Base-by-base conservation (phyloP, 2,888 invertebrate genomes). In the Tipula confusa region DNA sequence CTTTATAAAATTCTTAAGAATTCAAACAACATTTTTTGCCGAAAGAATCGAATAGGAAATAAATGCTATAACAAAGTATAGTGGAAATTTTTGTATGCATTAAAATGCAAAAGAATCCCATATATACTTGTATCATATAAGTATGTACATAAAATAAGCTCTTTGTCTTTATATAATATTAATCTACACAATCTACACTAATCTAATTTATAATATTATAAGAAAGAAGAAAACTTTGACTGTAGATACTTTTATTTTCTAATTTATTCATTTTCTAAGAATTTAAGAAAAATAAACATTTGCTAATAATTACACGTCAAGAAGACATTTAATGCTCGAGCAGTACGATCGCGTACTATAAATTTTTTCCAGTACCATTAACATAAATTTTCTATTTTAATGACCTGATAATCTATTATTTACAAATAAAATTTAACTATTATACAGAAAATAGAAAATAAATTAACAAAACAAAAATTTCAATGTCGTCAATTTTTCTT, bases 311-410 rank as follows among this genome's bases (percentile, higher is more conserved):
- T 24, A 64, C 24, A 64, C 64, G 64, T 64, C 24, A 64, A 64
- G 64, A 64, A 24, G 64, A 24, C 64, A 18, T 24, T 64, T 64
- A 64, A 64, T 64, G 64, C 64, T 64, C 24, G 24, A 24, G 24
- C 9, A 64, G 24, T 64, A 24, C 18, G 64, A 64, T 9, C 64
- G 64, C 64, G 9, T 64, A 64, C 64, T 64, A 64, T 64, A 64
- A 1, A 24, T 64, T 43, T 15, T 43, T 64, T 64, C 11, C 43
- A 43, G 43, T n/a, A 43, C 43, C 24, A 64, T 64, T 64, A 18
- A 64, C 64, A 64, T 64, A 24, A 64, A 64, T 64, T 64, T 64
- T 64, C 64, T 64, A 64, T 64, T 64, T 43, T 64, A 64, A 64
- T 64, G 64, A 64, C 24, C 64, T 64, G 64, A 64, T 64, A 64